A percentile compares a stretch with the other conserved stretches of the same genome.
phyloP scores from a whole-genome alignment of 2,113 vertebrate genomes.

The Melanocharis versteri region DNA sequence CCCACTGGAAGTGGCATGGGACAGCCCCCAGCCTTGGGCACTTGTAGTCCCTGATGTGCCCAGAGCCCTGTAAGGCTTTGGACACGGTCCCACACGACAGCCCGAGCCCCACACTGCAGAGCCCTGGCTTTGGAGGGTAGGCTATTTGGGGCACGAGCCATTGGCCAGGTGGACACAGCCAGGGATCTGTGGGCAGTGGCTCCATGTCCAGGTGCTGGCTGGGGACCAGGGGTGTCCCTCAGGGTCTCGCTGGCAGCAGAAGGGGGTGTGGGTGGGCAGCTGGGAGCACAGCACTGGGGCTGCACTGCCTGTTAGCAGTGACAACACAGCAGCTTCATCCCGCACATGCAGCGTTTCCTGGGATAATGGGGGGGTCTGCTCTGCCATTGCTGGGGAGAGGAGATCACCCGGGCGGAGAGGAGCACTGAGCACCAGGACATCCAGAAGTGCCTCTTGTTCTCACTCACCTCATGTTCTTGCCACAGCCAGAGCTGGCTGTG shows the following conservation, averaged over 20 bases:
- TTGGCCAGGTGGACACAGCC: background rate
- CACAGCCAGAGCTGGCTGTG: background rate
- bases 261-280: accelerated
- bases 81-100: accelerated
- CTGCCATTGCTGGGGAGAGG: background rate
- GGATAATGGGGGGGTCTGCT: background rate
- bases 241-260: background rate
- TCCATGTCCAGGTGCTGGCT: background rate
- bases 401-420: accelerated
- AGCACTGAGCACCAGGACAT: background rate
- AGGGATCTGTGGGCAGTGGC: background rate
- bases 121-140: background rate
- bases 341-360: accelerated
- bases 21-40: background rate
- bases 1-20: accelerated
- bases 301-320: accelerated
- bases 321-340: background rate
- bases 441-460: background rate
- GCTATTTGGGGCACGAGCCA: accelerated
- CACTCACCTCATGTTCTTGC: background rate
- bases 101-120: background rate
- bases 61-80: background rate
- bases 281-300: background rate
- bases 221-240: background rate
- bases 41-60: background rate